Evolutionary conservation across 2,888 invertebrate species (phyloP), one percentile per base, ranked within the genome.

Genomic region (Deilephila porcellus): DNA sequence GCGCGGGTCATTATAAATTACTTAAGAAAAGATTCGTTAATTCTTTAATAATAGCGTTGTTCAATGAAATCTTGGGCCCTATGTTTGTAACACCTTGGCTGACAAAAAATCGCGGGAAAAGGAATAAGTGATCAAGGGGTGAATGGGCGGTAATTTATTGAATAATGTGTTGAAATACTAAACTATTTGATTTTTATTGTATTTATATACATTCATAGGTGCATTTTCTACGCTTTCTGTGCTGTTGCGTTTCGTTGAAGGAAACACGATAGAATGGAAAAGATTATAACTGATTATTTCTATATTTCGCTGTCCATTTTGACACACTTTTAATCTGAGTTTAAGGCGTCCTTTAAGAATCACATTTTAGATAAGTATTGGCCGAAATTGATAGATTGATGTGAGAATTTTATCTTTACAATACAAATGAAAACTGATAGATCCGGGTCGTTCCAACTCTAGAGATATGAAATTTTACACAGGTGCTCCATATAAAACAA

Each of bases 1-100:
- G 85, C 83, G 83, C 82, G 76, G 74, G 73, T 75, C 74, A 90
- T 89, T 88, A 87, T 85, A 88, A 86, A 88, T 83, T 81, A 81
- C 83, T 80, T 85, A 86, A 86, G 85, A 85, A 86, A 83, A 80
- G 79, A 81, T 77, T 81, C 76, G 79, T 84, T 91, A 93, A 93
- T 94, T 93, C 92, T 90, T 93, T 93, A 94, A 93, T 88, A 88
- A 67, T 45, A 52, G 52, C 14, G 20, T 80, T 81, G 78, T 79
- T 77, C 81, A 77, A 79, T 77, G 82, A 86, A 88, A 86, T 90
- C 74, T 80, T 75, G 75, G 81, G 77, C 84, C 88, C 84, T 86
- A 90, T 82, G 79, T 81, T 82, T 78, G 90, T 89, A 81, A 88
- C 93, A 92, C 93, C 89, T 90, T 86, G 83, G 76, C 80, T 83